These are phyloP conservation scores for Styela plicata DNA, from an alignment of 23 tunicate genomes.

Conservation along the genomic window DNA sequence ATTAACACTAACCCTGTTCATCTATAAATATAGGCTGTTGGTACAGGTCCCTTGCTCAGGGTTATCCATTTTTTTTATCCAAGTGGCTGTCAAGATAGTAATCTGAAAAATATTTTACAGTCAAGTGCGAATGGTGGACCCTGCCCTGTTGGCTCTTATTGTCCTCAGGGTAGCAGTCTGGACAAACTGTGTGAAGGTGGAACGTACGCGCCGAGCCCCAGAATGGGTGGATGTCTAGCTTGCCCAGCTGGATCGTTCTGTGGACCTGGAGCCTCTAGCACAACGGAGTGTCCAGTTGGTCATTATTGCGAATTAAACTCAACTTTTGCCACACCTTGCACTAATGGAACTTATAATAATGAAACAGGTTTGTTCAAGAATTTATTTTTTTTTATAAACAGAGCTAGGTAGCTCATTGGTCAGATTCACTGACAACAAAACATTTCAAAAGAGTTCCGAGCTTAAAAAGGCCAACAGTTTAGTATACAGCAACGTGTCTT, in stretches of 20 bases:
- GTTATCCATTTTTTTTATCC: too few species aligned
- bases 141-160: constrained; percentile 80
- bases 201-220: constrained; percentile 54
- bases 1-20: too few species aligned
- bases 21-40: too few species aligned
- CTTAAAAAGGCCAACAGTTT: too few species aligned
- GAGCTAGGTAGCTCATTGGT: too few species aligned
- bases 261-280: constrained; percentile 41
- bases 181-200: constrained; percentile 53
- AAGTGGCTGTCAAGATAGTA: too few species aligned
- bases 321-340: constrained; percentile 49
- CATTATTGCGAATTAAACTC: constrained; percentile 66
- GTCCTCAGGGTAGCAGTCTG: constrained; percentile 42
- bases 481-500: too few species aligned
- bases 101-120: too few species aligned
- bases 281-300: constrained; percentile 56
- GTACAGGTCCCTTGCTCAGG: too few species aligned
- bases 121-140: constrained; percentile 58
- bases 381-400: too few species aligned
- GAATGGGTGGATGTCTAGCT: constrained; percentile 28
- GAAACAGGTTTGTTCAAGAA: constrained; percentile 79
- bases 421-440: too few species aligned
- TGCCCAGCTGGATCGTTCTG: constrained; percentile 91
- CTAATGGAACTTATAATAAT: constrained; percentile 80
- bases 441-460: too few species aligned